phyloP scores from a whole-genome alignment of 1,140 invertebrate genomes.

The Aleiodes sp. region DNA sequence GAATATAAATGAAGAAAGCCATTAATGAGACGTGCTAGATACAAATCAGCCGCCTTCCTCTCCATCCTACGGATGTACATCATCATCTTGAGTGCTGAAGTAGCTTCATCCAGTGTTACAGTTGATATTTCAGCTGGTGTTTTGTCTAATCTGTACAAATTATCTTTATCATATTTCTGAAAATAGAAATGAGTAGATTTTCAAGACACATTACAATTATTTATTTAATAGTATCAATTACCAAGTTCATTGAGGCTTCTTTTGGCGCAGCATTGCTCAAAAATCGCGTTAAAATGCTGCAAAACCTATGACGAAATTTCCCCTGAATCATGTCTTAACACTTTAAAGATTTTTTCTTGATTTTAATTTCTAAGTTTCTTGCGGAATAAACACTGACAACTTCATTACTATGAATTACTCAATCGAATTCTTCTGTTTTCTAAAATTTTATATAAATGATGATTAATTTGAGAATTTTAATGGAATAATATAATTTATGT shows the following conservation, averaged over 20 bases:
- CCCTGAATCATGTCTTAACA: neutral
- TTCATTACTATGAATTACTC: no score
- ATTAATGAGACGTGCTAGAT: constrained; percentile 64
- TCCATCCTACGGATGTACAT: constrained; percentile 77
- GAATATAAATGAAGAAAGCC: constrained; percentile 98
- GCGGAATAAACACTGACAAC: no score
- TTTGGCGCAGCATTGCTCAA: neutral
- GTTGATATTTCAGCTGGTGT: constrained; percentile 34
- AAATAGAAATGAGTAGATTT: constrained; percentile 26
- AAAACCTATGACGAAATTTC: neutral
- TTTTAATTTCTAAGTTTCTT: no score
- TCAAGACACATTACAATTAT: no score
- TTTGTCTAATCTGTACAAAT: constrained; percentile 31
- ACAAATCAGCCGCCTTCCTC: constrained; percentile 76
- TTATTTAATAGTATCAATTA: no score
- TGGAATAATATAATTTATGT: no score
- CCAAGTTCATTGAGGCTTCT: neutral
- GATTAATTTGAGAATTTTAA: no score
- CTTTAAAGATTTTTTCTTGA: no score
- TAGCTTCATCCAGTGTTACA: constrained; percentile 25
- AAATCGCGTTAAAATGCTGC: neutral
- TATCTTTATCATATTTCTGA: constrained; percentile 23
- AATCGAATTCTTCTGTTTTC: no score
- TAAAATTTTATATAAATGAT: no score
- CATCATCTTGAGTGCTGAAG: constrained; percentile 64